Percentiles rank a stretch among this genome's conserved stretches.
Conservation (phyloP, 2,797 vertebrate species). For the Ptychobarbus kaznakovi region DNA sequence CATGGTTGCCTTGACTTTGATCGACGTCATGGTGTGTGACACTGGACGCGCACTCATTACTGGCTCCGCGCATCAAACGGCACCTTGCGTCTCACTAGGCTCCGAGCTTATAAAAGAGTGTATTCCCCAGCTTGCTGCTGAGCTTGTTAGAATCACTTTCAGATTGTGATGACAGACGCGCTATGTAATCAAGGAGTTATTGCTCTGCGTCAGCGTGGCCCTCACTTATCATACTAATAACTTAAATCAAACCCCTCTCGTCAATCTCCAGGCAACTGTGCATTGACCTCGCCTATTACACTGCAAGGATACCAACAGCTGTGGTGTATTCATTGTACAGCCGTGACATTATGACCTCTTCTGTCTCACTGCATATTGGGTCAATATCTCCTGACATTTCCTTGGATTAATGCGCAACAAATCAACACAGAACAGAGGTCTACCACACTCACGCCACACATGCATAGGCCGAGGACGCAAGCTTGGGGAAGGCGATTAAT, state of each 20-base stretch:
- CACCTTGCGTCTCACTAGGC: slow-evolving; percentile 37
- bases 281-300: background rate
- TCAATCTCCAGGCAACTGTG: slow-evolving; percentile 12
- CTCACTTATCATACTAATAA: slow-evolving; percentile 46
- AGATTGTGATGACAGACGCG: slow-evolving; percentile 60
- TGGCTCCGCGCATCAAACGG: slow-evolving; percentile 27
- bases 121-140: slow-evolving; percentile 51
- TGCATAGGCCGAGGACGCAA: background rate
- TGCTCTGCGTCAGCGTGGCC: slow-evolving; percentile 50
- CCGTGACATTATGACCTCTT: slow-evolving; percentile 22
- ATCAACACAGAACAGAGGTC: slow-evolving; percentile 21
- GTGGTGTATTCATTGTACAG: slow-evolving; percentile 15
- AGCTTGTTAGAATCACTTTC: slow-evolving; percentile 61
- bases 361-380: slow-evolving; percentile 29
- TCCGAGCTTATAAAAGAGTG: slow-evolving; percentile 60
- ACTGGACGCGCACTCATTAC: slow-evolving; percentile 42
- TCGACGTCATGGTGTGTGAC: slow-evolving; percentile 2
- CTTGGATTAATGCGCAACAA: slow-evolving; percentile 41
- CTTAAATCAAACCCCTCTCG: slow-evolving; percentile 49
- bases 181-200: slow-evolving; percentile 62
- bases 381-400: slow-evolving; percentile 46
- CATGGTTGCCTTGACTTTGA: slow-evolving; percentile 46
- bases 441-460: background rate
- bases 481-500: slow-evolving; percentile 15
- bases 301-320: background rate